phyloP scores from a whole-genome alignment of 2,888 invertebrate species.

The Apamea crenata region DNA sequence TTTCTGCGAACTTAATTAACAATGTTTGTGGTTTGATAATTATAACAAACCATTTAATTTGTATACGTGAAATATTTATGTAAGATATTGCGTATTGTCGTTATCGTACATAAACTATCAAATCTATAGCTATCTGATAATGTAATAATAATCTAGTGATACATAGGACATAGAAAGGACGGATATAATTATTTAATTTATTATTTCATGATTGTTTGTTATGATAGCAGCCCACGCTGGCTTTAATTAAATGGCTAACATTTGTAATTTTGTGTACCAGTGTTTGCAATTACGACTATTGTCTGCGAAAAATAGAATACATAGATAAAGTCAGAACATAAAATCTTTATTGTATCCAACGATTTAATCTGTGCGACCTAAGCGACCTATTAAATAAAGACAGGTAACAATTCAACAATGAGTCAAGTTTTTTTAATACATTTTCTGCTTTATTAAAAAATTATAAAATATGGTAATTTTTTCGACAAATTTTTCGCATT shows the following conservation, averaged over 20 bases:
- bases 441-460: background rate
- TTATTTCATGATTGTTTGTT: constrained; percentile 15
- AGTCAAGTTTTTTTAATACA: background rate
- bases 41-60: background rate
- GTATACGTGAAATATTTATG: background rate
- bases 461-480: too few relatives aligned
- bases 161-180: constrained; percentile 38
- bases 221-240: constrained; percentile 2
- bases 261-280: background rate
- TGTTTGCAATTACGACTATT: background rate
- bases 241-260: background rate
- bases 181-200: constrained; percentile 16
- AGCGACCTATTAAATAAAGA: background rate
- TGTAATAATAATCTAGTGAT: constrained; percentile 1
- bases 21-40: background rate
- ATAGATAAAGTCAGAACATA: background rate
- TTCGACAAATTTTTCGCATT: background rate
- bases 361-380: background rate
- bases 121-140: constrained; percentile 28
- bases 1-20: constrained; percentile 11
- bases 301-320: background rate
- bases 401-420: background rate
- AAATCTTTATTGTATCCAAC: background rate
- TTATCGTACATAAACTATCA: constrained; percentile 26
- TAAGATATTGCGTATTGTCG: background rate